These are phyloP conservation scores for Orchestes rusci DNA, from an alignment of 2,888 invertebrate genomes.

Conservation along the genomic window DNA sequence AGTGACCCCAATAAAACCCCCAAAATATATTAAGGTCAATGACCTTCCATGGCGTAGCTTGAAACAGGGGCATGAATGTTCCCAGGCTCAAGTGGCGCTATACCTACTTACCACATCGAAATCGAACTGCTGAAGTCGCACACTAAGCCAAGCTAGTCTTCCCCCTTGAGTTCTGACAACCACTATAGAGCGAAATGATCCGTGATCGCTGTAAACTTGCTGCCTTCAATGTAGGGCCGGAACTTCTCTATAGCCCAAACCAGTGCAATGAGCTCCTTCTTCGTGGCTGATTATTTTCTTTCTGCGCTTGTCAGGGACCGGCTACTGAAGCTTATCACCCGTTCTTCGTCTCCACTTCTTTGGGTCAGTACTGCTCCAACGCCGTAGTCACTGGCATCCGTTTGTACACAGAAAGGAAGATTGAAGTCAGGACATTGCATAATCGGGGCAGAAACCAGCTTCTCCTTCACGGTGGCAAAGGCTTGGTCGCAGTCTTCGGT, in stretches of 20 bases:
- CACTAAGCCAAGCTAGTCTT: too few species aligned
- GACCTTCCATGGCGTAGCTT: too few species aligned
- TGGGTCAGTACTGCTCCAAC: conserved; percentile 22
- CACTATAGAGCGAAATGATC: conserved; percentile 20
- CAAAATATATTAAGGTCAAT: too few species aligned
- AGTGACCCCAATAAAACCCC: too few species aligned
- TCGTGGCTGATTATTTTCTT: background rate
- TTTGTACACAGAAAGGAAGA: conserved; percentile 7
- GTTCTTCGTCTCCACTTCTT: background rate
- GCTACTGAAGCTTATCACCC: background rate
- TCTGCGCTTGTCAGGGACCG: background rate
- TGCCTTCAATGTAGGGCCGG: conserved; percentile 10
- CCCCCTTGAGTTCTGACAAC: conserved; percentile 19
- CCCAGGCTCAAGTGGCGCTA: too few species aligned
- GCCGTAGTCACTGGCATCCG: conserved; percentile 16
- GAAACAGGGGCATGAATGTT: too few species aligned
- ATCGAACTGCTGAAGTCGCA: too few species aligned
- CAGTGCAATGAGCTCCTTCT: conserved; percentile 13
- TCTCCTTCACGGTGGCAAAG: conserved; percentile 9
- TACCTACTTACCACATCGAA: too few species aligned
- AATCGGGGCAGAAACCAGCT: conserved; percentile 10
- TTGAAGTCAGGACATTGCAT: conserved; percentile 13
- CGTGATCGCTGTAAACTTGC: conserved; percentile 9
- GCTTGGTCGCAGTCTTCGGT: conserved; percentile 4
- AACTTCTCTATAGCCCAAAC: conserved; percentile 14